phyloP scores from a whole-genome alignment of 2,888 invertebrate species.

The Geophilus truncorum region DNA sequence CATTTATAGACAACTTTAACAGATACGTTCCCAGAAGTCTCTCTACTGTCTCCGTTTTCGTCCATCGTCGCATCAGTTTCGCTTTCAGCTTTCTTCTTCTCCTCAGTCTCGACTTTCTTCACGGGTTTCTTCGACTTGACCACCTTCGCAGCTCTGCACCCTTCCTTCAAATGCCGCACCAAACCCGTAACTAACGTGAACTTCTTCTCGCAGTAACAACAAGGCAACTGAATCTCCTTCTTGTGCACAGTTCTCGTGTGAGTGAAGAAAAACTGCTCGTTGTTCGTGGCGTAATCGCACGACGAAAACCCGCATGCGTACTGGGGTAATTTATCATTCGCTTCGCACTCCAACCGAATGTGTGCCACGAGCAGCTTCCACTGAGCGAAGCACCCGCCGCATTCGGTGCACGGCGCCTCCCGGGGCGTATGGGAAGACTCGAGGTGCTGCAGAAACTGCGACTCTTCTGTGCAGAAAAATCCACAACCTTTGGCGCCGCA shows the following conservation, averaged over 20 bases:
- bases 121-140: neutral
- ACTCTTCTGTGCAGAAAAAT: neutral
- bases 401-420: conserved; percentile 33
- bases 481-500: conserved; percentile 31
- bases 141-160: neutral
- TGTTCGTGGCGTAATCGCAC: conserved; percentile 34
- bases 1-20: conserved; percentile 33
- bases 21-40: neutral
- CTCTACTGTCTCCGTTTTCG: too few species aligned
- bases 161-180: conserved; percentile 2
- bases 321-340: neutral
- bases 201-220: conserved; percentile 54
- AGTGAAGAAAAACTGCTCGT: conserved; percentile 30
- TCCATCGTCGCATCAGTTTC: neutral
- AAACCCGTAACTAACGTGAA: conserved; percentile 51
- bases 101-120: neutral
- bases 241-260: conserved; percentile 31
- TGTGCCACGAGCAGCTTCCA: conserved; percentile 29
- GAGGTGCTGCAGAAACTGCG: neutral
- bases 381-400: conserved; percentile 31
- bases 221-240: conserved; percentile 48
- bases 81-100: neutral
- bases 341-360: conserved; percentile 3
- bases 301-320: conserved; percentile 19
- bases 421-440: conserved; percentile 4